Conservation (phyloP, 2,797 vertebrate genomes). For the Nannoperca obscura region DNA sequence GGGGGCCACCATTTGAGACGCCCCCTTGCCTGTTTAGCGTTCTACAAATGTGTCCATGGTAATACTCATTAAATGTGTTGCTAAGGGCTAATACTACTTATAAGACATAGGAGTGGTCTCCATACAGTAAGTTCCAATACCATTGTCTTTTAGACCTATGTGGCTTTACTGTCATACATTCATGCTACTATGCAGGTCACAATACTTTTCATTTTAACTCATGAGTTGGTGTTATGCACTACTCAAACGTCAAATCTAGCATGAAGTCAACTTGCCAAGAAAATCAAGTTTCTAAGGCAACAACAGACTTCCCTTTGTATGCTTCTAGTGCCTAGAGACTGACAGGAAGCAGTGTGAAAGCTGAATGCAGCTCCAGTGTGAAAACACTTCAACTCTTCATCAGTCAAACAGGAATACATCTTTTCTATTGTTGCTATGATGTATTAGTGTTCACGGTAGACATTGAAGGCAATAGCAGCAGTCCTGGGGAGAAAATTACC, state of each 20-base stretch:
- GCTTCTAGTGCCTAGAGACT: not conserved
- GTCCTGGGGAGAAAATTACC: not conserved
- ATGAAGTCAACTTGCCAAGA: not conserved
- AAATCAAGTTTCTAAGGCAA: conserved; percentile 47
- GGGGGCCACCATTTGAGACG: not conserved
- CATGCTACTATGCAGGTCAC: not conserved
- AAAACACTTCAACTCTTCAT: conserved; percentile 15
- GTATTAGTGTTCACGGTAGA: not conserved
- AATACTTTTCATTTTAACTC: not conserved
- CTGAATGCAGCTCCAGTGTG: not conserved
- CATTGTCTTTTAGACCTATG: not conserved
- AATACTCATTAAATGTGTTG: conserved; percentile 19
- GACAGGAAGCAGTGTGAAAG: conserved; percentile 15
- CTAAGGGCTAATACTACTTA: conserved; percentile 7
- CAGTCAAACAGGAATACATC: conserved; percentile 9
- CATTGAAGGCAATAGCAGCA: not conserved
- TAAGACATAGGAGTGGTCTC: not conserved
- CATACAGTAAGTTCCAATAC: not conserved
- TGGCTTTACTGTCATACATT: not conserved
- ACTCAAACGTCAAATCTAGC: not conserved
- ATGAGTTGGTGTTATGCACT: not conserved
- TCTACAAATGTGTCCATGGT: not conserved
- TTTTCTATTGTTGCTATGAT: not conserved
- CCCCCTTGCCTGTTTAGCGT: not conserved
- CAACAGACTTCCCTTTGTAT: conserved; percentile 4